Evolutionary conservation across 2,797 vertebrate genomes (phyloP).

Genomic region (Chloroceryle amazona): DNA sequence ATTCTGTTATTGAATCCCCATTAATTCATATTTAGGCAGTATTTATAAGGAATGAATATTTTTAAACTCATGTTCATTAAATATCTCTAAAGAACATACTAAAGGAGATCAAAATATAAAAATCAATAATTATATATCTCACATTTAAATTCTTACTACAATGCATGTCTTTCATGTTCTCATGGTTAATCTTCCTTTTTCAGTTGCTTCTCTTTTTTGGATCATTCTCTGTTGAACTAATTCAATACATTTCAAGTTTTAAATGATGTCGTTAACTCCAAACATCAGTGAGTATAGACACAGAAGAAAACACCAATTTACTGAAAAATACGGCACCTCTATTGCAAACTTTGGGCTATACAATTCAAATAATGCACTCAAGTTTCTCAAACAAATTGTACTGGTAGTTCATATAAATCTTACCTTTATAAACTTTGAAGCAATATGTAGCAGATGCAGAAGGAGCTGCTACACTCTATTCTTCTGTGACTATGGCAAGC

Average conservation of each 20-base stretch:
- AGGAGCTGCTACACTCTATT: conserved; percentile 2
- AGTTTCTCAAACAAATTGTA: background rate
- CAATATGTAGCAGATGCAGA: conserved; percentile 32
- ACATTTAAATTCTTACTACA: conserved; percentile 37
- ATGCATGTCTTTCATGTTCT: background rate
- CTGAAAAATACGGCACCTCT: background rate
- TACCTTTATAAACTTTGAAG: conserved; percentile 72
- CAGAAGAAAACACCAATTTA: background rate
- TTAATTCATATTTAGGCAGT: background rate
- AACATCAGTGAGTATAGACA: background rate
- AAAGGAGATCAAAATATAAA: conserved; percentile 6
- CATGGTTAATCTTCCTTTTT: conserved; percentile 16
- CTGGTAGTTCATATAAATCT: conserved; percentile 28
- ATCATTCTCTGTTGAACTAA: background rate
- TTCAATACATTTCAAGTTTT: conserved; percentile 17
- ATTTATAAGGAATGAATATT: background rate
- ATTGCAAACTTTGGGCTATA: background rate
- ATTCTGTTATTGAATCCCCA: background rate
- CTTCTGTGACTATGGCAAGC: conserved; percentile 58
- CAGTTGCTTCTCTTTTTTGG: background rate
- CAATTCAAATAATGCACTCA: background rate
- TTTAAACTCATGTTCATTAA: background rate
- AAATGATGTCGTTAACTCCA: conserved; percentile 30
- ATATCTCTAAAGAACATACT: background rate
- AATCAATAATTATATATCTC: background rate